Base-by-base conservation (phyloP, 2,888 invertebrate genomes). In the Meganola albula region DNA sequence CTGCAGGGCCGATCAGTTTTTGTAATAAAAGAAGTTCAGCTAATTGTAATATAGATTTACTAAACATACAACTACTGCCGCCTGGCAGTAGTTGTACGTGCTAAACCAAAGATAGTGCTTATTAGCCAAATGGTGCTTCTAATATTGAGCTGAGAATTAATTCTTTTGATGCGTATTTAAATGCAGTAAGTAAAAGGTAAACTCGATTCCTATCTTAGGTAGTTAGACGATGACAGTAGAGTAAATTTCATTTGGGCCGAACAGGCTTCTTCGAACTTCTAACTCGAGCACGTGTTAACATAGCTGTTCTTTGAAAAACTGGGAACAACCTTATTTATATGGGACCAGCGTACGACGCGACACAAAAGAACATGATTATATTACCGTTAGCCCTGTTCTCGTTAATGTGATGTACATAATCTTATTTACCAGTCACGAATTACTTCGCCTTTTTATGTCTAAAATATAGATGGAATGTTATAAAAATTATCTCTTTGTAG, bases 261-360 rank as follows among this genome's bases (percentile, higher is more conserved):
- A 62, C 66, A 60, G 53, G 57, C 48, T 45, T 58, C 31, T 53
- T 58, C 67, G 70, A 77, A 76, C 70, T 78, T 75, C 54, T 47
- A 74, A 72, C 69, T 74, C 58, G 56, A 48, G 58, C 80, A 82
- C 73, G 80, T 82, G 83, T 82, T 83, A 78, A 75, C 83, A 75
- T 63, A 71, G 69, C 58, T 74, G 74, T 63, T 75, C 79, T 83
- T 79, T 76, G 77, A 82, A 84, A 78, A 82, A 83, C 71, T 78
- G 74, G 71, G 74, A 80, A 77, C 66, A 61, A 68, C 73, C 84
- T 79, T 82, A 82, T 84, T 83, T 83, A 75, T 84, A 82, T 84
- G 82, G 75, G 76, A 65, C 76, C 61, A 74, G 74, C 83, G 83
- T 83, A 67, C 73, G 67, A 53, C 53, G 68, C 72, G 72, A 78